Conservation (phyloP, 1,140 invertebrate genomes). For the Sipha flava region DNA sequence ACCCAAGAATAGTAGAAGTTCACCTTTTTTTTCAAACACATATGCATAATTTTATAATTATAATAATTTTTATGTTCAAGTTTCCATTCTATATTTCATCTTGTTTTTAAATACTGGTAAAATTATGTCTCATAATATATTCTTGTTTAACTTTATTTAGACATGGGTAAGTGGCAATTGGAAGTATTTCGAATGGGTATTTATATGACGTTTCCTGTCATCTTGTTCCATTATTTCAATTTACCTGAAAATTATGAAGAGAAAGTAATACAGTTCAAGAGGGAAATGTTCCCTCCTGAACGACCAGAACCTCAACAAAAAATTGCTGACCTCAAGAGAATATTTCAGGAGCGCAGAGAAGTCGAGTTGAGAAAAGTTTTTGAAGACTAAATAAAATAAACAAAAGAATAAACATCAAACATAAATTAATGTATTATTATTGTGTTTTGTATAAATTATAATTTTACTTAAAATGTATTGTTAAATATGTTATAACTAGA, state of each 20-base stretch:
- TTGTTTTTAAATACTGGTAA: not conserved
- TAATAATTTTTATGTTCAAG: no score
- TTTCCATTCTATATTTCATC: not conserved
- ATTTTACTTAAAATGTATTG: not conserved
- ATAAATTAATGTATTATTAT: not conserved
- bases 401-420: not conserved
- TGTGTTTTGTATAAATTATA: not conserved
- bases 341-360: conserved; percentile 10
- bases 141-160: not conserved
- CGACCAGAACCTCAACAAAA: not conserved
- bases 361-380: not conserved
- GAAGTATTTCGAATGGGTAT: conserved; percentile 73
- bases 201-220: conserved; percentile 78
- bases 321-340: not conserved
- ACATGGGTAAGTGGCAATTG: conserved; percentile 69
- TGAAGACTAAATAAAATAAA: not conserved
- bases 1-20: no score
- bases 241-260: conserved; percentile 73
- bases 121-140: no score
- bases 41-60: no score
- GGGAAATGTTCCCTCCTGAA: conserved; percentile 43
- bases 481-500: not conserved
- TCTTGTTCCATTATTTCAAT: conserved; percentile 75
- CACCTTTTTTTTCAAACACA: no score
- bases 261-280: conserved; percentile 61